Evolutionary conservation across 2,797 vertebrate species (phyloP).

Genomic region (Saxicola maurus): DNA sequence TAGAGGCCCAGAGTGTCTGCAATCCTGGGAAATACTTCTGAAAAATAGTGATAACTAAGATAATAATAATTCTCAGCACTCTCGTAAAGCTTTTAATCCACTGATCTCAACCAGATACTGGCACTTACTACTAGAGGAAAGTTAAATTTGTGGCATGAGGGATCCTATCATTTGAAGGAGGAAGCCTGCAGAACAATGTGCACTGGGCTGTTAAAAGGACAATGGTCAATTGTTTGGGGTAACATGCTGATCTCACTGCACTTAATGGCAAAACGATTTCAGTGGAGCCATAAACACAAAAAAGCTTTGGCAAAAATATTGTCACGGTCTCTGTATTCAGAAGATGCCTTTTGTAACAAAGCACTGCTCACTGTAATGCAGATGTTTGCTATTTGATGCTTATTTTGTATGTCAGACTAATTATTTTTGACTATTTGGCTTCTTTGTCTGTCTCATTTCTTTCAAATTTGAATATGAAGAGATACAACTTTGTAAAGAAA

Average conservation of each 20-base stretch:
- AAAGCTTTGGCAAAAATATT: neutral
- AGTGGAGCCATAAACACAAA: neutral
- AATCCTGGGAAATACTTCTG: conserved; percentile 19
- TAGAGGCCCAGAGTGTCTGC: neutral
- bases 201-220: neutral
- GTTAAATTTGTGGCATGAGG: neutral
- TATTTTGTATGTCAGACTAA: neutral
- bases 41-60: conserved; percentile 52
- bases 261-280: neutral
- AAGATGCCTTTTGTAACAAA: neutral
- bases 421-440: neutral
- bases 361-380: neutral
- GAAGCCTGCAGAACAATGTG: neutral
- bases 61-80: conserved; percentile 48
- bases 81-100: conserved; percentile 54
- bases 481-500: neutral
- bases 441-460: neutral
- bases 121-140: neutral
- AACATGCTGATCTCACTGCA: neutral
- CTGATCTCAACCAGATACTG: conserved; percentile 27
- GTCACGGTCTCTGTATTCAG: neutral
- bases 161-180: conserved; percentile 14
- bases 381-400: neutral
- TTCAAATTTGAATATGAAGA: neutral
- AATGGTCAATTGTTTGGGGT: neutral